Base-by-base conservation (phyloP, 2,113 vertebrate species). In the Dicrurus megarhynchus region DNA sequence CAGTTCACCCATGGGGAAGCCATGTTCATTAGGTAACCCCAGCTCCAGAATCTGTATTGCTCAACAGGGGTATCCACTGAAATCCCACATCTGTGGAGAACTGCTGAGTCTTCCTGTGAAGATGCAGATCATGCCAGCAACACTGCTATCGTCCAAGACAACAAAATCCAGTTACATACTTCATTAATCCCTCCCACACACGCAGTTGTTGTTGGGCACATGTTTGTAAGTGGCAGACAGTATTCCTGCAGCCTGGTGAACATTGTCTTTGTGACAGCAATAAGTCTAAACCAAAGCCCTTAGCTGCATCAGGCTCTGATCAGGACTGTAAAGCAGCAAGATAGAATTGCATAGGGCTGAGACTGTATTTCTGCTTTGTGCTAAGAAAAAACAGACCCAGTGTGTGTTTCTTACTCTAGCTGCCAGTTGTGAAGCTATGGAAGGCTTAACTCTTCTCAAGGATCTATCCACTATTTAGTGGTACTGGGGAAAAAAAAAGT, bases 21-120 rank as follows among this genome's bases (percentile, higher is more conserved):
- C 0, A 0, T 26, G 6, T 33, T 42, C 4, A 2, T 33, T 18
- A 26, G 35, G 52, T 15, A 32, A 24, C 23, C 23, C 11, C 50
- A 60, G 17, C 3, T 16, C 12, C 37, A 73, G 49, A 22, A 76
- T 30, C 27, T 16, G 1, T 1, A 0, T 15, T 6, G 6, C 33
- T 80, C 2, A 7, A 6, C 39, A 46, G 13, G 5, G 7, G 2
- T 12, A 37, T 19, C 12, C 50, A 47, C 59, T 13, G 39, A 76
- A 68, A 65, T 22, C 17, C 13, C 2, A 0, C 10, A 18, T 50
- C 28, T 50, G 13, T 67, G 33, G 55, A 49, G 33, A 57, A 14
- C 26, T 49, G 11, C 6, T 7, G 1, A 18, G 4, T 59, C 53
- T 59, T 68, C 17, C 63, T 30, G 5, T 37, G 32, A 74, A 35